Evolutionary conservation across 1,140 invertebrate species (phyloP).

Genomic region (Oscheius sp.): DNA sequence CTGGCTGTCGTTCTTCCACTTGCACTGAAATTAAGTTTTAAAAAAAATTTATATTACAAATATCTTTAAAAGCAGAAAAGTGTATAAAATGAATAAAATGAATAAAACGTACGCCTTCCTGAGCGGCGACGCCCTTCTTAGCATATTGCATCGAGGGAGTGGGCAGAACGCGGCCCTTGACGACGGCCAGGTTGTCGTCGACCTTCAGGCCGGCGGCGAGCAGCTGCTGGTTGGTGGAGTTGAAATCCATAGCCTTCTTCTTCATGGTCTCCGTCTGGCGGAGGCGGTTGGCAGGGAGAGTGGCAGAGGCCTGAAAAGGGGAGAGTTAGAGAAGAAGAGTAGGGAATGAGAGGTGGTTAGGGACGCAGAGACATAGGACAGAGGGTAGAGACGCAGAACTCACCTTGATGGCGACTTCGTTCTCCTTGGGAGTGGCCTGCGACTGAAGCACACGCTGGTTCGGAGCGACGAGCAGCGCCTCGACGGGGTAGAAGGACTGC

Average conservation of each 20-base stretch:
- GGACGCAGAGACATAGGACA: no score
- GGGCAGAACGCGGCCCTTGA: slow-evolving; percentile 9
- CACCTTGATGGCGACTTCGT: slow-evolving; percentile 25
- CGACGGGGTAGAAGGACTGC: slow-evolving; percentile 22
- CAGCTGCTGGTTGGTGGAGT: background rate
- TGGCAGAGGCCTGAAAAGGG: slow-evolving; percentile 8
- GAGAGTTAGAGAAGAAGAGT: no score
- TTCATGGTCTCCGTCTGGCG: slow-evolving; percentile 2
- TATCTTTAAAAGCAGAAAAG: no score
- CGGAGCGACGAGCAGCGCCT: slow-evolving; percentile 17
- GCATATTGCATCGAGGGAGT: background rate
- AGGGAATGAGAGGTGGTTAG: no score
- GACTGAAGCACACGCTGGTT: slow-evolving; percentile 15
- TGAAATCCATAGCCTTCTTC: background rate
- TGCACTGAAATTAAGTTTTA: slow-evolving; percentile 2
- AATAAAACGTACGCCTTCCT: no score
- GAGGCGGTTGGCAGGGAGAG: background rate
- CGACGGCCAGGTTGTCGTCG: background rate
- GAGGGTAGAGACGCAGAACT: no score
- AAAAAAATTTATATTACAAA: background rate
- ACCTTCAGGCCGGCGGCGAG: background rate
- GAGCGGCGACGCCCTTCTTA: background rate
- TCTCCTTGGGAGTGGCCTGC: slow-evolving; percentile 29
- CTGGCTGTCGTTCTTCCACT: background rate
- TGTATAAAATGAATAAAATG: no score